phyloP scores from a whole-genome alignment of 2,888 invertebrate genomes.

The Sesia bembeciformis region DNA sequence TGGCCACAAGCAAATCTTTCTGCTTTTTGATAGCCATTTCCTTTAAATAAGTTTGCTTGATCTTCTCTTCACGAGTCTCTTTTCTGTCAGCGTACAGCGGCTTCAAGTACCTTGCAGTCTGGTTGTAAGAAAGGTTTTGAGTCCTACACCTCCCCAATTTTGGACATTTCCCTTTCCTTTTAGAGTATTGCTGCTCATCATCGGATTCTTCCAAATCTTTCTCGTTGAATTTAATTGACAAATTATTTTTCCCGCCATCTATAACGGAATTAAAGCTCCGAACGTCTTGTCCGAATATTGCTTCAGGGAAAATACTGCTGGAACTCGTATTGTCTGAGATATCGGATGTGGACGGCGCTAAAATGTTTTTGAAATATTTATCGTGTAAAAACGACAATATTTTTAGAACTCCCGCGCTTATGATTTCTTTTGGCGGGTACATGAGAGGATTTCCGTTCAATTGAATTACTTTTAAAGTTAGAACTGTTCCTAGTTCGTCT shows the following conservation, averaged over 20 bases:
- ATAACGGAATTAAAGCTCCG: conserved; percentile 55
- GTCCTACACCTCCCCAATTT: conserved; percentile 50
- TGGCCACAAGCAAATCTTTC: conserved; percentile 65
- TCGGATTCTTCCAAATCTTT: conserved; percentile 35
- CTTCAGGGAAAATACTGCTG: conserved; percentile 17
- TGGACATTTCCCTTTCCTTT: conserved; percentile 47
- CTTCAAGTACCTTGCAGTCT: conserved; percentile 56
- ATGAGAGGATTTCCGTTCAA: conserved; percentile 75
- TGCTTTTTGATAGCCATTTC: conserved; percentile 72
- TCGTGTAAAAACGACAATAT: conserved; percentile 45
- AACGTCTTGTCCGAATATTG: conserved; percentile 19
- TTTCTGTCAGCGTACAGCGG: conserved; percentile 23
- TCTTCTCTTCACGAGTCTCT: conserved; percentile 33
- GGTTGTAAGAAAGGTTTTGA: conserved; percentile 47
- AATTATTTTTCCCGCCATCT: conserved; percentile 25
- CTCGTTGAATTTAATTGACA: conserved; percentile 44
- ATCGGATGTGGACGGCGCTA: conserved; percentile 42
- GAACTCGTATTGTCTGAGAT: conserved; percentile 26
- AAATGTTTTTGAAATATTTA: conserved; percentile 35
- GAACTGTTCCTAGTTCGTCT: conserved; percentile 75
- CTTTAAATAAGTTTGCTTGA: conserved; percentile 51
- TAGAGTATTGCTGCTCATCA: conserved; percentile 29
- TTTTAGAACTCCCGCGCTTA: conserved; percentile 62
- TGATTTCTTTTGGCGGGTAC: conserved; percentile 71
- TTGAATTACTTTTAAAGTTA: conserved; percentile 76